Evolutionary conservation across 2,113 vertebrate species (phyloP).

Genomic region (Pyxicephalus adspersus): DNA sequence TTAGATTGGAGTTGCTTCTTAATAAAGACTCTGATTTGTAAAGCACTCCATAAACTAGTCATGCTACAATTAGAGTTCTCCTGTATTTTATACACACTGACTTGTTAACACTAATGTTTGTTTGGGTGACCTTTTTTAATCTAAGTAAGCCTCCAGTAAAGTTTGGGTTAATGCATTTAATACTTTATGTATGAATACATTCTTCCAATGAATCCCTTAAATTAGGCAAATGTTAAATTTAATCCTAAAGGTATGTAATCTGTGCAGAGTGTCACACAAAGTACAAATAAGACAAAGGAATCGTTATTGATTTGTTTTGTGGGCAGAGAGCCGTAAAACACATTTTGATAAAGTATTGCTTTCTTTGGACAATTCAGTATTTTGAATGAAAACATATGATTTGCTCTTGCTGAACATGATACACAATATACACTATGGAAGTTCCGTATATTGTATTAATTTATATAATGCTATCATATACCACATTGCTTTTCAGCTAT

Average conservation of each 20-base stretch:
- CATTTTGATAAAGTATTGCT: conserved; percentile 40
- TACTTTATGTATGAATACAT: not conserved
- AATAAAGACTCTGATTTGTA: no score
- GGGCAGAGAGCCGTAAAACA: conserved; percentile 41
- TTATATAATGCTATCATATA: no score
- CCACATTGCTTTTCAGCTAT: no score
- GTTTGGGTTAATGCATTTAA: not conserved
- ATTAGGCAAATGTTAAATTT: conserved; percentile 1
- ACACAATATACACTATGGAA: no score
- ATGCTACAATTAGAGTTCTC: no score
- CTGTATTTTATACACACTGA: no score
- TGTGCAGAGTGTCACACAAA: conserved; percentile 14
- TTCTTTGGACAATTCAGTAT: conserved; percentile 47
- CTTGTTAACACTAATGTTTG: no score
- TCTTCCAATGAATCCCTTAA: not conserved
- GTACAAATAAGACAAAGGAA: conserved; percentile 23
- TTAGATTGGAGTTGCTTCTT: no score
- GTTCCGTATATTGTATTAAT: no score
- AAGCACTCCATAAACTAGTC: no score
- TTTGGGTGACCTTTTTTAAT: no score
- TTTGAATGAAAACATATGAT: conserved; percentile 35
- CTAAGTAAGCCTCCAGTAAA: no score
- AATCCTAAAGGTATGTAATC: conserved; percentile 31
- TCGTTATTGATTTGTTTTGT: conserved; percentile 48
- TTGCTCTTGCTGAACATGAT: not conserved